Percentiles rank a stretch among this genome's conserved stretches.
phyloP scores from a whole-genome alignment of 2,888 invertebrate genomes.

The Noctua janthe region DNA sequence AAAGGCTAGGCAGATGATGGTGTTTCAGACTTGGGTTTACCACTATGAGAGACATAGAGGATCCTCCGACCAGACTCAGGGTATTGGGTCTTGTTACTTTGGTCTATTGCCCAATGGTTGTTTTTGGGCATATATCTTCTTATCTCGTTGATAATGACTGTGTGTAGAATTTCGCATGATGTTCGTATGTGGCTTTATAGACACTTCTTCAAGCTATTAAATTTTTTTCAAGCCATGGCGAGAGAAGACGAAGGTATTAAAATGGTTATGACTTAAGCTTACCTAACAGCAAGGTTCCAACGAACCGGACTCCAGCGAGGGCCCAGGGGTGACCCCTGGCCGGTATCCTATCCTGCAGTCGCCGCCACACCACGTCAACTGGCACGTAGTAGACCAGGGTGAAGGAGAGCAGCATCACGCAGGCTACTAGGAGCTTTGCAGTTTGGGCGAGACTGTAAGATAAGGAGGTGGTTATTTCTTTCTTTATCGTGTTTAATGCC shows the following conservation, averaged over 20 bases:
- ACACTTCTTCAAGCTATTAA: background rate
- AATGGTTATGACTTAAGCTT: slow-evolving; percentile 16
- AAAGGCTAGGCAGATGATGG: background rate
- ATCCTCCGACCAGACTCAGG: background rate
- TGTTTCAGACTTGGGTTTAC: background rate
- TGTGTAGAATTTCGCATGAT: background rate
- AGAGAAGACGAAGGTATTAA: background rate
- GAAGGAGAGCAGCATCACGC: slow-evolving; percentile 97
- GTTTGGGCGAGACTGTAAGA: slow-evolving; percentile 92
- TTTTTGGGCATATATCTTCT: background rate
- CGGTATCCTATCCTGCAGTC: slow-evolving; percentile 88
- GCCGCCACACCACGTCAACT: slow-evolving; percentile 96
- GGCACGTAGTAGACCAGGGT: slow-evolving; percentile 98
- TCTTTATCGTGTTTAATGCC: too few relatives aligned
- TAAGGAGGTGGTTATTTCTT: background rate
- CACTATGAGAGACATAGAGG: background rate
- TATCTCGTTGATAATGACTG: background rate
- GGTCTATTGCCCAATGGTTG: background rate
- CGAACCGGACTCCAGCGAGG: slow-evolving; percentile 80
- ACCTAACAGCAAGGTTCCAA: slow-evolving; percentile 83
- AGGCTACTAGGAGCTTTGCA: slow-evolving; percentile 95
- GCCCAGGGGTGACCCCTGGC: slow-evolving; percentile 85
- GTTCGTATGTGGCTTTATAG: background rate
- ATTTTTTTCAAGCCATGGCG: background rate
- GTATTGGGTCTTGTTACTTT: background rate